phyloP scores from a whole-genome alignment of 2,113 vertebrate genomes.

The Anguilla japonica region DNA sequence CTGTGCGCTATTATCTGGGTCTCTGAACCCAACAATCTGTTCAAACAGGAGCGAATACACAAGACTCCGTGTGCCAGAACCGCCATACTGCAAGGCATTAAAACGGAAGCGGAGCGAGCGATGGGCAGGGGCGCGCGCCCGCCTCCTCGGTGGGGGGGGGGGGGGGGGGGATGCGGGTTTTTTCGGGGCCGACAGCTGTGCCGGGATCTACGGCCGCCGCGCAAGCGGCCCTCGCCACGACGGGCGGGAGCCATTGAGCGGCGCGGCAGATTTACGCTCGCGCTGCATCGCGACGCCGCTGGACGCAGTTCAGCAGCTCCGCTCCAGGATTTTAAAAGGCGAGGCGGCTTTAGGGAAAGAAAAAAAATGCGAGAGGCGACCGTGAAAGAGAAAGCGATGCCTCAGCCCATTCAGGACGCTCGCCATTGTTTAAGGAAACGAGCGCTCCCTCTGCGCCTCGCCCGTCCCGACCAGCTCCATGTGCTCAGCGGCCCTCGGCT shows the following conservation, averaged over 20 bases:
- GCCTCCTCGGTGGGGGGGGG: neutral
- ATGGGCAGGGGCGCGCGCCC: neutral
- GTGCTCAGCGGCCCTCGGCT: neutral
- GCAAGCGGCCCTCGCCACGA: slow-evolving; percentile 18
- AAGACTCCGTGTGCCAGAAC: neutral
- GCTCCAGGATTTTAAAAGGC: slow-evolving; percentile 13
- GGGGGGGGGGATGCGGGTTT: neutral
- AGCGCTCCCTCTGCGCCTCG: neutral
- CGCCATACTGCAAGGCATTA: slow-evolving; percentile 10
- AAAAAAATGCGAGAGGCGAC: neutral
- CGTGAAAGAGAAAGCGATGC: slow-evolving; percentile 38
- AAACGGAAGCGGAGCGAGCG: neutral
- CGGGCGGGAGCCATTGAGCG: slow-evolving; percentile 7
- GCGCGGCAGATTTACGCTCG: slow-evolving; percentile 7
- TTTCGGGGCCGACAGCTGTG: slow-evolving; percentile 27
- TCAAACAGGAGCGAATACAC: neutral
- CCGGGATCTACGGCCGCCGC: slow-evolving; percentile 1
- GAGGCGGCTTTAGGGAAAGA: neutral
- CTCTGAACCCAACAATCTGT: slow-evolving; percentile 27
- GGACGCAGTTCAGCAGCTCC: neutral
- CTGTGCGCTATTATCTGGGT: slow-evolving; percentile 3
- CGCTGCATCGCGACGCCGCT: neutral
- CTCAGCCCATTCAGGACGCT: neutral
- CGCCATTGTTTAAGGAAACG: neutral
- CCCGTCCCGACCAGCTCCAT: neutral